Conservation (phyloP, 2,797 vertebrate genomes). For the Urosaurus nigricauda region DNA sequence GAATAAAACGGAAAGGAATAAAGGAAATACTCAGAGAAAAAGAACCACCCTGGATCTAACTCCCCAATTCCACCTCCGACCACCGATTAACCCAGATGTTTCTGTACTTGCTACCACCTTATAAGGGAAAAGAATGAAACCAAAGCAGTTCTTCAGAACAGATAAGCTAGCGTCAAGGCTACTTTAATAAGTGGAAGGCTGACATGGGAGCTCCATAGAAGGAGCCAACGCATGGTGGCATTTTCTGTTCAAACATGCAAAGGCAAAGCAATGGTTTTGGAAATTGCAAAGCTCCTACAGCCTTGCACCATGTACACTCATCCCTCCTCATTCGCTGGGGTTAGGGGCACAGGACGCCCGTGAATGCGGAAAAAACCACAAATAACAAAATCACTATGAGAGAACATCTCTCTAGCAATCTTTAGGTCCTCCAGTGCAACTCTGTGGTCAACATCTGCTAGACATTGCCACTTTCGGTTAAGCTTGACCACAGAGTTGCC, state of each 20-base stretch:
- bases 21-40: accelerated
- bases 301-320: not conserved
- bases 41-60: not conserved
- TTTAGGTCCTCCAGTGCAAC: no score
- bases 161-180: not conserved
- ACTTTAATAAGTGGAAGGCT: not conserved
- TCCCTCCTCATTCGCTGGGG: no score
- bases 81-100: not conserved
- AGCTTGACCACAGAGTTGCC: no score
- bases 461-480: no score
- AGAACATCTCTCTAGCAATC: no score
- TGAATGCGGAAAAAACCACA: no score
- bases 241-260: not conserved
- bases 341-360: no score
- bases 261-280: not conserved
- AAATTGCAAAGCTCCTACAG: not conserved
- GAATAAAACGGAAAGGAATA: not conserved
- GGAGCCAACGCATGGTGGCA: not conserved
- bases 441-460: no score
- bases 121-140: not conserved
- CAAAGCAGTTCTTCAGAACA: not conserved
- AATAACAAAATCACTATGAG: no score
- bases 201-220: not conserved
- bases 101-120: not conserved
- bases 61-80: not conserved